Conservation (phyloP, 2,113 vertebrate genomes). For the Anoura caudifer region DNA sequence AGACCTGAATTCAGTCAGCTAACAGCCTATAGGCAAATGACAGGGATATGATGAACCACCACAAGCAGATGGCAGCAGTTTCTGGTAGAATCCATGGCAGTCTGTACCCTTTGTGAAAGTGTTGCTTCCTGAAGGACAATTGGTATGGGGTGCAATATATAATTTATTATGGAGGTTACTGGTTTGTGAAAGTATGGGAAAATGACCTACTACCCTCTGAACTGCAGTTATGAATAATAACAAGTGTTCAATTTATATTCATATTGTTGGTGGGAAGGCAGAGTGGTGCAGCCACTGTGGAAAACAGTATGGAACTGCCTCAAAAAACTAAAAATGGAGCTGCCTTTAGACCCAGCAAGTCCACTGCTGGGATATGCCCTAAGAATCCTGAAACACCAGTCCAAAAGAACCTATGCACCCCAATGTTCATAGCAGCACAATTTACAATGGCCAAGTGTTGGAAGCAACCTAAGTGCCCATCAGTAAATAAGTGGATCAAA, state of each 20-base stretch:
- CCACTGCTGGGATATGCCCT: too few relatives aligned
- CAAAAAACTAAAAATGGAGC: too few relatives aligned
- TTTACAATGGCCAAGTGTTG: too few relatives aligned
- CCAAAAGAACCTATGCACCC: too few relatives aligned
- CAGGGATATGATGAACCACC: neutral
- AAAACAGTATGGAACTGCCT: too few relatives aligned
- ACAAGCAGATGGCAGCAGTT: neutral
- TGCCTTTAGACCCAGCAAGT: too few relatives aligned
- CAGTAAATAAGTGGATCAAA: too few relatives aligned
- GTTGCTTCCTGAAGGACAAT: constrained; percentile 79
- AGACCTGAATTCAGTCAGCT: neutral
- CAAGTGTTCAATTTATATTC: constrained; percentile 82
- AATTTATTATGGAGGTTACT: constrained; percentile 79
- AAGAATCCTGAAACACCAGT: too few relatives aligned
- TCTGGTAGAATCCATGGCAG: constrained; percentile 4
- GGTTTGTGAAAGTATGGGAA: constrained; percentile 77
- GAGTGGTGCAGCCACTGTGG: too few relatives aligned
- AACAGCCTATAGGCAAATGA: neutral
- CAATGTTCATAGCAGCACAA: too few relatives aligned
- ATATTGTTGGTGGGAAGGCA: too few relatives aligned
- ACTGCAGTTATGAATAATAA: constrained; percentile 82
- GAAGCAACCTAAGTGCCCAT: too few relatives aligned
- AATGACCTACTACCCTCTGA: constrained; percentile 78
- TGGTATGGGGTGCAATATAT: constrained; percentile 75
- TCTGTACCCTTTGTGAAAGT: constrained; percentile 64